Base-by-base conservation (phyloP, 2,888 invertebrate species). In the Bellardia pandia region DNA sequence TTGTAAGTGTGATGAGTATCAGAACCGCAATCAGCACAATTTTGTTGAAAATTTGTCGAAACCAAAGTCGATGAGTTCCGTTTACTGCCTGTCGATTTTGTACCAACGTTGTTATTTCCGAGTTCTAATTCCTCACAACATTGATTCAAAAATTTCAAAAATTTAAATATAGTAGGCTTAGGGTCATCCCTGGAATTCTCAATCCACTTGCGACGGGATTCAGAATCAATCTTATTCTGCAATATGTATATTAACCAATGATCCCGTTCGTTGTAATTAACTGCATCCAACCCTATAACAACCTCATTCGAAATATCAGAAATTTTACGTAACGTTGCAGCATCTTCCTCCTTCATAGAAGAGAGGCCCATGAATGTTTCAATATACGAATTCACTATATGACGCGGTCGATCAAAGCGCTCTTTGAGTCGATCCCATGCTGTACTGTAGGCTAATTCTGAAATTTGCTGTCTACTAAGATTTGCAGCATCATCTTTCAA, bases 401-500 rank as follows among this genome's bases (percentile, higher is more conserved):
- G 72, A 30, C 76, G 64, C 3, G 81, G 83, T 11, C 76, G 72
- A 56, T 88, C 80, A 37, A 68, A 88, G 9, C 88, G 80, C n/a
- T 76, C 80, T 53, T 58, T 77, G 7, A 88, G 68, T 11, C 81
- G 71, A 7, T 82, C 64, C 86, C 89, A 89, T 0, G 88, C 88
- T 14, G 80, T 74, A 30, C 71, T 13, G 13, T 88, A 88, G 6
- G 88, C 75, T 23, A 42, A 30, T 11, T 88, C 83, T 5, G 89
- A 74, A 51, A 85, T 75, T 58, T 72, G 60, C 45, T 85, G 88
- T 14, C 62, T 69, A n/a, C 85, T 72, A 7, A 88, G 30, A 53
- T 76, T 76, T 30, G 83, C 86, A 1, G 78, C 74, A 16, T 88
- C 85, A 9, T 56, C 87, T 56, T 45, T 53, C 33, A 86, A 66